A percentile compares a stretch with the other conserved stretches of the same genome.
phyloP scores from a whole-genome alignment of 2,888 invertebrate species.

The Brachypalpus laphriformis region DNA sequence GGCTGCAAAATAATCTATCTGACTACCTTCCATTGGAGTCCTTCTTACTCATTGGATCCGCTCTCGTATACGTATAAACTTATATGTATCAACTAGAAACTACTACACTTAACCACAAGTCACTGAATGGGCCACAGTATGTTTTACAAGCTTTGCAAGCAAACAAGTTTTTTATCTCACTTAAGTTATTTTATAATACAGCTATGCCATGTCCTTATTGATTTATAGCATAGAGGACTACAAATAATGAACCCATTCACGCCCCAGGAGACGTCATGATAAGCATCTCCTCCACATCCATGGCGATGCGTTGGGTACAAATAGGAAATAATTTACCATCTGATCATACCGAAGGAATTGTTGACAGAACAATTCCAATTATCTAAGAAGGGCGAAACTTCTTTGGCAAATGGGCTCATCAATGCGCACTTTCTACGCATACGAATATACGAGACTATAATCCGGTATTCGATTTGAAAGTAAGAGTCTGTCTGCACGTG shows the following conservation, averaged over 20 bases:
- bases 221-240: background rate
- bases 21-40: too few species aligned
- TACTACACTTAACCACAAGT: too few species aligned
- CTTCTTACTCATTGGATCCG: too few species aligned
- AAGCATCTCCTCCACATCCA: constrained; percentile 7
- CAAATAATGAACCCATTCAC: constrained; percentile 15
- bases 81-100: too few species aligned
- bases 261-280: constrained; percentile 11
- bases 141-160: too few species aligned
- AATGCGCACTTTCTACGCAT: constrained; percentile 36
- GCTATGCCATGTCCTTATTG: background rate
- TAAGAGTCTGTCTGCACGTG: constrained; percentile 69
- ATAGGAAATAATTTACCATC: constrained; percentile 62
- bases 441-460: constrained; percentile 22
- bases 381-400: constrained; percentile 46
- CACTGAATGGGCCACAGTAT: too few species aligned
- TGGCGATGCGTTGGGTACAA: constrained; percentile 35
- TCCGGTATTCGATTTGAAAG: constrained; percentile 47
- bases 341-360: constrained; percentile 61
- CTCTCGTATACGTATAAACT: too few species aligned
- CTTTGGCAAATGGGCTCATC: constrained; percentile 39
- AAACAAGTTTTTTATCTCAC: too few species aligned
- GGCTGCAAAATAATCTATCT: too few species aligned
- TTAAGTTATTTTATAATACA: too few species aligned
- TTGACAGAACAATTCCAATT: constrained; percentile 68